Base-by-base conservation (phyloP, 2,888 invertebrate genomes). In the Drosophila gaucha region DNA sequence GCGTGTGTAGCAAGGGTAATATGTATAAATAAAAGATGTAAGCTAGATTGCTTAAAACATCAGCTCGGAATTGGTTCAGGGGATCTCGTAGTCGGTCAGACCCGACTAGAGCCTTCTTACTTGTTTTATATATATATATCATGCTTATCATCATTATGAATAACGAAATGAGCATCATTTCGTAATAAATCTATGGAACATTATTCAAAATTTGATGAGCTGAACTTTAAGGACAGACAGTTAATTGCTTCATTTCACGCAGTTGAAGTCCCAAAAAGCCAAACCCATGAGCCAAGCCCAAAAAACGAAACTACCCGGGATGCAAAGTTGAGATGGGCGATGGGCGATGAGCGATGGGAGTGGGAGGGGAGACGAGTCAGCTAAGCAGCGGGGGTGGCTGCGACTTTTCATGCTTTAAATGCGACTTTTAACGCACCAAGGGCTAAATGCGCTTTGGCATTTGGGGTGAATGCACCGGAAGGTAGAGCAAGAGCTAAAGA, bases 191-290 rank as follows among this genome's bases (percentile, higher is more conserved):
- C 78, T 57, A 33, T 22, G 31, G 20, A 5, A 41, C 55, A 78
- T 78, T 43, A 69, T 84, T 84, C n/a, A n/a, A 80, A 46, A 56
- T 30, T 50, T 41, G 74, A 54, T 55, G 76, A 43, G 1, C 60
- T 75, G 71, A 86, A 89, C 78, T 89, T 83, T 76, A 52, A 36
- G 35, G 35, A 63, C 67, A 75, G 41, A 54, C 69, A 77, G 78
- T 86, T 88, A 89, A 90, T 90, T 89, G 87, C 89, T 89, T 87
- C 78, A 90, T 90, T 90, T 89, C 89, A 90, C 88, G 90, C 89
- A 88, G 84, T 86, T 84, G 76, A 86, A 77, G 78, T 63, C 57
- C 71, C 55, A 47, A 74, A 52, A 65, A 67, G 78, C 82, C 80
- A 73, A 86, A 67, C 84, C 80, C 74, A 79, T 2, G 12, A 12